These are phyloP conservation scores for Thripadectes ignobilis DNA, from an alignment of 2,797 vertebrate species.

Conservation along the genomic window DNA sequence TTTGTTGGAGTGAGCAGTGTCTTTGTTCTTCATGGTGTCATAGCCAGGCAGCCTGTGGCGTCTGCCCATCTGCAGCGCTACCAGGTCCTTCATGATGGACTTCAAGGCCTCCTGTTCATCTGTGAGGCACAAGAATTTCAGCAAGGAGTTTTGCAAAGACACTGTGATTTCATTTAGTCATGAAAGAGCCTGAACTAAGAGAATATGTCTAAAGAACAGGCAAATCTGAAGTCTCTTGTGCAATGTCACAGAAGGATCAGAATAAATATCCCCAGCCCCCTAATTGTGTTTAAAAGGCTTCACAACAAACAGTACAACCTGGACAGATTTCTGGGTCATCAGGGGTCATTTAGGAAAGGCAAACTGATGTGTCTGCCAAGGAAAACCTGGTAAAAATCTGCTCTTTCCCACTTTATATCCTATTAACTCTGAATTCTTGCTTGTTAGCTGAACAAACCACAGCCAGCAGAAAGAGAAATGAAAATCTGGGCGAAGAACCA, in stretches of 20 bases:
- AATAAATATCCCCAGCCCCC: background rate
- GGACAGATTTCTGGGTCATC: background rate
- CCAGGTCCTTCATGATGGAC: slow-evolving; percentile 99
- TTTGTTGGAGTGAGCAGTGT: slow-evolving; percentile 82
- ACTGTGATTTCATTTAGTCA: background rate
- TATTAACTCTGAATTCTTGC: background rate
- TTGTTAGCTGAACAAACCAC: background rate
- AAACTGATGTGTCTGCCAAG: background rate
- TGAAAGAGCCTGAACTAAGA: background rate
- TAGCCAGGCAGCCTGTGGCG: slow-evolving; percentile 84
- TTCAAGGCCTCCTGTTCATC: slow-evolving; percentile 97
- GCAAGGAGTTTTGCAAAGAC: background rate
- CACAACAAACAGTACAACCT: background rate
- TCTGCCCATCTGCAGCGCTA: slow-evolving; percentile 94
- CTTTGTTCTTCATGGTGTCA: slow-evolving; percentile 91
- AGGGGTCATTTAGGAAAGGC: background rate
- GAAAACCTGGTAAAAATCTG: background rate
- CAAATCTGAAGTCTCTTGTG: background rate
- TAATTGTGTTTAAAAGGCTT: background rate
- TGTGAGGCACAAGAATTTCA: slow-evolving; percentile 66
- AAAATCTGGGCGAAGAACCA: background rate
- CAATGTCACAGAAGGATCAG: background rate
- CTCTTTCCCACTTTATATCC: background rate
- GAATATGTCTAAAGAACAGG: no score
- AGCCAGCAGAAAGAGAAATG: background rate